Conservation (phyloP, 1,140 invertebrate genomes). For the Trichonephila inaurata region DNA sequence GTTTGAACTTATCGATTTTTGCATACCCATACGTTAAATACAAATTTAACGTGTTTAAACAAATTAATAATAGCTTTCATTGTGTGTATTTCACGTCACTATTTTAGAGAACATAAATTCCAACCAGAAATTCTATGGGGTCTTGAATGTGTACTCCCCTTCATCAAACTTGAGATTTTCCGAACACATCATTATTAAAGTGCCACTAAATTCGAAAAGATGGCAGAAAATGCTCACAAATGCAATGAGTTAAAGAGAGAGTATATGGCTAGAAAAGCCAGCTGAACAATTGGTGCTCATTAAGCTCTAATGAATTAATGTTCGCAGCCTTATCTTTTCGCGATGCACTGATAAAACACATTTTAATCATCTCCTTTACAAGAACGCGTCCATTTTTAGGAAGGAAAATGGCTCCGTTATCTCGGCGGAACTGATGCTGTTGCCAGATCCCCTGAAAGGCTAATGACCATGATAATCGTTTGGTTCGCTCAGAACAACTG, state of each 20-base stretch:
- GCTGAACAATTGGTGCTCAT: constrained; percentile 51
- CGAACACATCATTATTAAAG: background rate
- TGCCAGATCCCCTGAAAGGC: constrained; percentile 51
- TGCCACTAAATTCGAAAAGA: constrained; percentile 13
- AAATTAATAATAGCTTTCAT: too few species aligned
- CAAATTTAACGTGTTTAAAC: too few species aligned
- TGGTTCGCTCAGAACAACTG: constrained; percentile 22
- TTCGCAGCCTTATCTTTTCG: constrained; percentile 4
- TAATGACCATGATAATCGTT: constrained; percentile 62
- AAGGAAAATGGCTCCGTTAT: constrained; percentile 50
- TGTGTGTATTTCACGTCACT: too few species aligned
- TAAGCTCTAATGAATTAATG: constrained; percentile 60
- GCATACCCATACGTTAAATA: too few species aligned
- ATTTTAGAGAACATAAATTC: too few species aligned
- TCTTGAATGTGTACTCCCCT: background rate
- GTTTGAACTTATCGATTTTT: too few species aligned
- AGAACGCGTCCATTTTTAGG: constrained; percentile 53
- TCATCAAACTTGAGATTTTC: background rate
- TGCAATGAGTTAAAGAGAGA: background rate
- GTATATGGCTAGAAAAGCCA: background rate
- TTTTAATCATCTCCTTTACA: constrained; percentile 57
- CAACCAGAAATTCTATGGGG: too few species aligned
- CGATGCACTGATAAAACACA: constrained; percentile 50
- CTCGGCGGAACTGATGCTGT: constrained; percentile 45
- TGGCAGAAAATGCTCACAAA: background rate